Percentiles rank a stretch among this genome's conserved stretches.
These are phyloP conservation scores for Brachymystax lenok DNA, from an alignment of 2,797 vertebrate genomes.

Conservation along the genomic window DNA sequence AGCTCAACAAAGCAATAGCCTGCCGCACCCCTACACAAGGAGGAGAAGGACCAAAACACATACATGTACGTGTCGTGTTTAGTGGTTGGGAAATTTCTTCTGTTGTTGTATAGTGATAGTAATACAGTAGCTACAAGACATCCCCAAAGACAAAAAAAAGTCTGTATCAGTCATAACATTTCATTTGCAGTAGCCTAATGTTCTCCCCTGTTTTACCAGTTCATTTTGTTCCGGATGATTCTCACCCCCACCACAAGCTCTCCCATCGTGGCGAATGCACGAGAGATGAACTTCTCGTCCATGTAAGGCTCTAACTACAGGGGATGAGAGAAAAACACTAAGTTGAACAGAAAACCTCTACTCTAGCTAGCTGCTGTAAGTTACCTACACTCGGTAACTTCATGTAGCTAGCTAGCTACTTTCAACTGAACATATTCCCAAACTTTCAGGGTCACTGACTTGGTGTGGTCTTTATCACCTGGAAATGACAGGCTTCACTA, in stretches of 20 bases:
- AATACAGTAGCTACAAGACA: background rate
- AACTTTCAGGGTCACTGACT: no score
- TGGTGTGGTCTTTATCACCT: background rate
- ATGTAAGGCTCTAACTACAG: conserved; percentile 80
- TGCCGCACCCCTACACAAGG: conserved; percentile 74
- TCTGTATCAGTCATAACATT: background rate
- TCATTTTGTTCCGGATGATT: conserved; percentile 84
- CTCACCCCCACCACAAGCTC: conserved; percentile 82
- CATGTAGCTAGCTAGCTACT: background rate
- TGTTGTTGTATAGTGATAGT: background rate
- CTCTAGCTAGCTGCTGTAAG: background rate
- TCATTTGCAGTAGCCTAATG: background rate
- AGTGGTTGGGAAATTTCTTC: background rate
- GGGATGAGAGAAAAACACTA: conserved; percentile 12
- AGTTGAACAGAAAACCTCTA: background rate
- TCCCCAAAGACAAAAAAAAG: background rate
- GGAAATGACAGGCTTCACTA: background rate
- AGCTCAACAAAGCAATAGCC: conserved; percentile 88
- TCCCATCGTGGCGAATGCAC: conserved; percentile 86
- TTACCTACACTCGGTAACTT: no score
- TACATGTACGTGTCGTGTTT: background rate
- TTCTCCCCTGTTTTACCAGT: conserved; percentile 72
- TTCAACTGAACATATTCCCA: no score
- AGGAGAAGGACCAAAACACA: background rate
- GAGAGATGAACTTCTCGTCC: conserved; percentile 85